These are phyloP conservation scores for Bombyx huttoni DNA, from an alignment of 2,888 invertebrate species.

Conservation along the genomic window DNA sequence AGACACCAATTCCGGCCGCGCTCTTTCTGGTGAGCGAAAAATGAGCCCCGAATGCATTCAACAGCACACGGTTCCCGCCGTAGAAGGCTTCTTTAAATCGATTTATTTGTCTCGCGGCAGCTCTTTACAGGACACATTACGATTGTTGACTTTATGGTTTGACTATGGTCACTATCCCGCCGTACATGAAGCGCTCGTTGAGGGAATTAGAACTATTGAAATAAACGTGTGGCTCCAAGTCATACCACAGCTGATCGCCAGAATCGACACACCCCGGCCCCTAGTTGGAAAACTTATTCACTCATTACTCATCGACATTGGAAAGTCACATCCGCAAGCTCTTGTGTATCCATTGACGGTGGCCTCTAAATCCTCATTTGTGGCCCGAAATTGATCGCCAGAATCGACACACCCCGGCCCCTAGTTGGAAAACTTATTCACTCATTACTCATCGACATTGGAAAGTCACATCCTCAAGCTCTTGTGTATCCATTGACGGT, in stretches of 20 bases:
- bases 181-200: slow-evolving; percentile 93
- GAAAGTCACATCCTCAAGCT: slow-evolving; percentile 97
- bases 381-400: too few species aligned
- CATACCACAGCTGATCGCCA: slow-evolving; percentile 97
- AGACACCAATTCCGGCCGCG: slow-evolving; percentile 56
- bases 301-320: slow-evolving; percentile 94
- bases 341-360: slow-evolving; percentile 97
- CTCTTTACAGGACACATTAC: slow-evolving; percentile 95
- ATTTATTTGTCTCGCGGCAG: slow-evolving; percentile 93
- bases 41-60: slow-evolving; percentile 56
- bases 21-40: slow-evolving; percentile 55
- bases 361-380: slow-evolving; percentile 93
- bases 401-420: slow-evolving; percentile 94
- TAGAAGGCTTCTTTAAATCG: slow-evolving; percentile 95
- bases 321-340: slow-evolving; percentile 97
- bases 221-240: slow-evolving; percentile 99
- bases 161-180: slow-evolving; percentile 95
- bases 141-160: slow-evolving; percentile 96
- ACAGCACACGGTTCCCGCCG: slow-evolving; percentile 88
- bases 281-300: slow-evolving; percentile 93
- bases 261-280: slow-evolving; percentile 94
- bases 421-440: slow-evolving; percentile 93
- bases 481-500: slow-evolving; percentile 97
- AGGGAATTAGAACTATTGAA: slow-evolving; percentile 93
- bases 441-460: slow-evolving; percentile 94